Evolutionary conservation across 2,113 vertebrate genomes (phyloP).

Genomic region (Cavia aperea): DNA sequence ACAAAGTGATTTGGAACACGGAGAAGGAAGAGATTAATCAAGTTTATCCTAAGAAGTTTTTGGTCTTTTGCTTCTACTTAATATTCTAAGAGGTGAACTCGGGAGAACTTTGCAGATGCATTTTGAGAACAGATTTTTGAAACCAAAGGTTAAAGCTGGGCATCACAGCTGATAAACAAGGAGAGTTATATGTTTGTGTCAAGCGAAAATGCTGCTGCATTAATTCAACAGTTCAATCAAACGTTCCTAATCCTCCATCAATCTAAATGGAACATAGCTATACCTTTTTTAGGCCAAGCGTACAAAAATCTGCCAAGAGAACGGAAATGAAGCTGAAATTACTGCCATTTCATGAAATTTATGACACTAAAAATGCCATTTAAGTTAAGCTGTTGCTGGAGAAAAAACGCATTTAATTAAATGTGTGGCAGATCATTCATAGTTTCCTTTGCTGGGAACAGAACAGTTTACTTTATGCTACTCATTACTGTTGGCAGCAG

Average conservation of each 20-base stretch:
- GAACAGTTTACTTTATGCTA: not conserved
- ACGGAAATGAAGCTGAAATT: constrained; percentile 21
- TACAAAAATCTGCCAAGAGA: constrained; percentile 33
- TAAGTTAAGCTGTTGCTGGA: constrained; percentile 34
- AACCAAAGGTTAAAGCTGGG: not conserved
- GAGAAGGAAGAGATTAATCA: not conserved
- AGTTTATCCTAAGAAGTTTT: not conserved
- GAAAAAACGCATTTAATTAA: constrained; percentile 40
- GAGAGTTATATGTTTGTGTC: not conserved
- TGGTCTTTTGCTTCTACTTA: constrained; percentile 13
- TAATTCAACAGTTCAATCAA: constrained; percentile 46
- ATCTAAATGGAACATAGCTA: constrained; percentile 32
- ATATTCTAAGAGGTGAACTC: constrained; percentile 20
- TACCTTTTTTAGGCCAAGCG: not conserved
- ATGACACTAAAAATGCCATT: constrained; percentile 42
- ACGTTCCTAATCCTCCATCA: constrained; percentile 41
- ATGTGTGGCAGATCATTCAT: constrained; percentile 5
- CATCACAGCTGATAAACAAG: constrained; percentile 37
- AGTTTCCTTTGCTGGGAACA: constrained; percentile 3
- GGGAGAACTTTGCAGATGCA: not conserved
- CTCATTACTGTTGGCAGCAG: constrained; percentile 9
- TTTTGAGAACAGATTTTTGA: constrained; percentile 37
- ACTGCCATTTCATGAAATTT: constrained; percentile 30
- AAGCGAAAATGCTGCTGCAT: constrained; percentile 27
- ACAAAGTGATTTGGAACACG: not conserved